Evolutionary conservation across 2,888 invertebrate genomes (phyloP).

Genomic region (Phaedon cochleariae): DNA sequence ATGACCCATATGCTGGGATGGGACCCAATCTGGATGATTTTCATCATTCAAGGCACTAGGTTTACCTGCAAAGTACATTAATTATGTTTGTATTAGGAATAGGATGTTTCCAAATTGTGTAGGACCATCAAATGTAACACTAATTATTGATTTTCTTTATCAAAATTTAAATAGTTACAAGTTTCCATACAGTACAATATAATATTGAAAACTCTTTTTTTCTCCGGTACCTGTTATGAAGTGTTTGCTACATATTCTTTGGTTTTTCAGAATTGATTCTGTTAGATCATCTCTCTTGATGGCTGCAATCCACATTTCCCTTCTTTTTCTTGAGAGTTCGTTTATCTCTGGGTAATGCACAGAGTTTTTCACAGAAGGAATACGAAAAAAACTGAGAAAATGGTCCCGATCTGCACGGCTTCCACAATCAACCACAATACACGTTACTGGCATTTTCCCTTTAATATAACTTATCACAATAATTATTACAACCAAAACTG

Average conservation of each 20-base stretch:
- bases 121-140: too few relatives aligned
- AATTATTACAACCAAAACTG: not conserved
- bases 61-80: not conserved
- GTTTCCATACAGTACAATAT: too few relatives aligned
- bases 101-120: too few relatives aligned
- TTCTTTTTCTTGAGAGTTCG: conserved; percentile 12
- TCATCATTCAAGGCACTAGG: conserved; percentile 1
- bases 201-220: too few relatives aligned
- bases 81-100: not conserved
- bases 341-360: conserved; percentile 11
- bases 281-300: conserved; percentile 14
- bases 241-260: not conserved
- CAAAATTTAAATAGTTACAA: too few relatives aligned
- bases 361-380: not conserved
- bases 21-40: conserved; percentile 12
- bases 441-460: not conserved
- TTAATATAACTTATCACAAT: not conserved
- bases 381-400: too few relatives aligned
- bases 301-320: conserved; percentile 13
- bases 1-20: conserved; percentile 6
- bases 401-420: too few relatives aligned
- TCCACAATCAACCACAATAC: not conserved
- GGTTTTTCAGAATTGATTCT: conserved; percentile 13
- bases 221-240: not conserved
- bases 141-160: too few relatives aligned